These are phyloP conservation scores for Vombatus ursinus DNA, from an alignment of 2,113 vertebrate species.

Conservation along the genomic window DNA sequence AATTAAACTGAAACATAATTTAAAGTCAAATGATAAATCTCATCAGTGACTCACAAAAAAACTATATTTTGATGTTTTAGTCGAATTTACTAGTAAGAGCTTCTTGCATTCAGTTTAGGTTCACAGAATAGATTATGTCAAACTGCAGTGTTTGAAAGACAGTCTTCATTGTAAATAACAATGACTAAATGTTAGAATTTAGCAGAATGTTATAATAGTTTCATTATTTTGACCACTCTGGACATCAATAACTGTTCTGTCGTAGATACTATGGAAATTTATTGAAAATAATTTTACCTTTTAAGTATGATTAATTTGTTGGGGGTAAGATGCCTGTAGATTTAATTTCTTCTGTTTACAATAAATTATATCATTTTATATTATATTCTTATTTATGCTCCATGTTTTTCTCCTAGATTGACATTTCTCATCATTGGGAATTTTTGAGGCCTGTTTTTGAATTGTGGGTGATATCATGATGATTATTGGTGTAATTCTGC, in stretches of 20 bases:
- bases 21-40: slow-evolving; percentile 21
- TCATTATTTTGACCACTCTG: slow-evolving; percentile 41
- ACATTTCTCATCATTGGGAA: background rate
- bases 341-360: background rate
- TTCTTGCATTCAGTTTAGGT: slow-evolving; percentile 18
- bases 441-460: slow-evolving; percentile 54
- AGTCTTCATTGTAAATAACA: slow-evolving; percentile 48
- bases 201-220: slow-evolving; percentile 35
- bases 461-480: slow-evolving; percentile 38
- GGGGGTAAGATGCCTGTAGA: background rate
- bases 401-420: slow-evolving; percentile 19
- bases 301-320: background rate
- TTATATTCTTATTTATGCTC: background rate
- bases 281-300: slow-evolving; percentile 59
- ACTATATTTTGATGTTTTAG: background rate
- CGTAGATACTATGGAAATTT: background rate
- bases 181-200: slow-evolving; percentile 32
- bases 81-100: slow-evolving; percentile 3
- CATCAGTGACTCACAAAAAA: background rate
- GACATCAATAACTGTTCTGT: slow-evolving; percentile 39
- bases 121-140: background rate
- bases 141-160: slow-evolving; percentile 47
- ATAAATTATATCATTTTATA: slow-evolving; percentile 1
- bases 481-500: slow-evolving; percentile 2
- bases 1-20: slow-evolving; percentile 41